Evolutionary conservation across 2,797 vertebrate species (phyloP), one percentile per base, ranked within the genome.

Genomic region (Micrastur ruficollis): DNA sequence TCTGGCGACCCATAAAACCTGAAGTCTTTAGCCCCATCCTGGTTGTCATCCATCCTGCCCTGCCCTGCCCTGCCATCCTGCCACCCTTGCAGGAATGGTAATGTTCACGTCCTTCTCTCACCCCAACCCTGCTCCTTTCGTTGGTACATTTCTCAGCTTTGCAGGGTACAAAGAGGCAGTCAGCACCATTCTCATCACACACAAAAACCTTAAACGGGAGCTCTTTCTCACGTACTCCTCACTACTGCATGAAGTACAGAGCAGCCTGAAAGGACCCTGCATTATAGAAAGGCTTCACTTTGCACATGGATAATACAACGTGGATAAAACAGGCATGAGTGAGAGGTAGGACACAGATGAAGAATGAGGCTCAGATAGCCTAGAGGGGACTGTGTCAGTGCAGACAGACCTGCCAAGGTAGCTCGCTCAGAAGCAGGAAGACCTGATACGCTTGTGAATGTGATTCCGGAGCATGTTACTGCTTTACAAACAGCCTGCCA

Each of bases 261-360:
- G 73, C 34, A 34, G 23, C 34, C 63, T 73, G 46, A 65, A 79
- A 85, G 65, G 58, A 80, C 7, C 29, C 38, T 75, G 46, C 20
- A 20, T 34, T 17, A 6, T 2, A 44, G 38, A 62, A 68, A 85
- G 29, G 14, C 27, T 75, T 76, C 3, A 1, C 6, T 85, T 62
- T 49, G 29, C 13, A 32, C 25, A 17, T 4, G 23, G 29, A 17
- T 36, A 46, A 62, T 11, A 53, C 5, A 42, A 6, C 0, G 0
- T 46, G 71, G 18, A 58, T 34, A 58, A 89, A 94, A 68, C 8
- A 36, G 53, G 16, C n/a, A 26, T 2, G 16, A 82, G 38, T 11
- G 13, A 26, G 7, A 47, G 29, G 32, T 13, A 70, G 50, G 38
- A 47, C 29, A 23, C 2, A 9, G 29, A 34, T 46, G 53, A 38